These are phyloP conservation scores for Seriola aureovittata DNA, from an alignment of 2,113 vertebrate genomes.

Conservation along the genomic window DNA sequence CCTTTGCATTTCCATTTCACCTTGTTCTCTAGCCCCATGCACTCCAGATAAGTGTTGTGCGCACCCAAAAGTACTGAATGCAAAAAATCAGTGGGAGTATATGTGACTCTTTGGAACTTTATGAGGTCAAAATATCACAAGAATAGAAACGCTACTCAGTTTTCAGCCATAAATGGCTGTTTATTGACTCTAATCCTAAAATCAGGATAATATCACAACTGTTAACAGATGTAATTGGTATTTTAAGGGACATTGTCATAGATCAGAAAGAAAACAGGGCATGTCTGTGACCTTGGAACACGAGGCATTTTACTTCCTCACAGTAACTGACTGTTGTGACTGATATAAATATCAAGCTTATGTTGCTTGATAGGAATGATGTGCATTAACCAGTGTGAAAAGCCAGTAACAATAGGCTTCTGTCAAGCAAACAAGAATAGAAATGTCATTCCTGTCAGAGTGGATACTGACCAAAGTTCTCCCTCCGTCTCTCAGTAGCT, in stretches of 20 bases:
- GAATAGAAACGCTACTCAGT: slow-evolving; percentile 9
- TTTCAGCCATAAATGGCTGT: neutral
- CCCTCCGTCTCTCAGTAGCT: slow-evolving; percentile 61
- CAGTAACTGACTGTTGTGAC: slow-evolving; percentile 68
- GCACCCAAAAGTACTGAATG: slow-evolving; percentile 37
- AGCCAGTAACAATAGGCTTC: slow-evolving; percentile 82
- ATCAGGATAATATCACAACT: neutral
- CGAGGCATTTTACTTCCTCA: slow-evolving; percentile 48
- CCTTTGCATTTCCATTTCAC: slow-evolving; percentile 75
- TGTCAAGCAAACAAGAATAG: slow-evolving; percentile 84
- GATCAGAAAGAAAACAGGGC: slow-evolving; percentile 14
- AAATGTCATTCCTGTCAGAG: slow-evolving; percentile 85
- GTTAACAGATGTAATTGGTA: neutral
- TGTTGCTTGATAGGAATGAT: slow-evolving; percentile 76
- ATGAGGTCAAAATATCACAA: slow-evolving; percentile 22
- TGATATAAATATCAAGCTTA: slow-evolving; percentile 79
- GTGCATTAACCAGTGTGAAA: slow-evolving; percentile 79
- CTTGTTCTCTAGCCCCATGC: slow-evolving; percentile 72
- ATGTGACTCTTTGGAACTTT: slow-evolving; percentile 23
- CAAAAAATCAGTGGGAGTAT: slow-evolving; percentile 23
- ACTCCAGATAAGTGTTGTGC: slow-evolving; percentile 76
- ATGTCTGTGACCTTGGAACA: slow-evolving; percentile 36
- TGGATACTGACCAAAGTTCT: slow-evolving; percentile 82
- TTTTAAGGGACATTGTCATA: slow-evolving; percentile 1
- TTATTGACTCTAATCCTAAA: neutral